Base-by-base conservation (phyloP, 2,113 vertebrate species). In the Grammomys surdaster region DNA sequence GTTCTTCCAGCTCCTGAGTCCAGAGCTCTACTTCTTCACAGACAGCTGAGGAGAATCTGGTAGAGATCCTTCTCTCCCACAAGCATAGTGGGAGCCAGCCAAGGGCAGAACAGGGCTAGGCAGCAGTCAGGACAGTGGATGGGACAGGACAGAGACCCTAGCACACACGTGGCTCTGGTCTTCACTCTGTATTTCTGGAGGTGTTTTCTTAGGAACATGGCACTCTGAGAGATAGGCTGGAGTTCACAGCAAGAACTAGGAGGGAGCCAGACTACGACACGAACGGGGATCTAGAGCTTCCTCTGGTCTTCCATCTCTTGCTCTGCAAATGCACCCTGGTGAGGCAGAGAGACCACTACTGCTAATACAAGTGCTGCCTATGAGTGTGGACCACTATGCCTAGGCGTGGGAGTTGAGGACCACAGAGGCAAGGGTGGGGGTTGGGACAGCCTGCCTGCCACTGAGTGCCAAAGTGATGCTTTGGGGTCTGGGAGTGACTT, bases 351-450 rank as follows among this genome's bases (percentile, higher is more conserved):
- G 43, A 19, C 73, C 9, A 26, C 22, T 0, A 1, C 63, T 54
- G 40, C 60, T 22, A 4, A 0, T 16, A 0, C 0, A 5, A 46
- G 10, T 46, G 46, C 51, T 43, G 8, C 67, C 73, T 4, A 3
- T 13, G 43, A 36, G 26, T 77, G 3, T 16, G 8, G 85, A 54
- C 73, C 3, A 0, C 81, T 8, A 3, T 48, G 31, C 54, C 75
- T 56, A n/a, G 46, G 63, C 69, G 1, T 28, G 77, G 28, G 60
- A 72, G 22, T 4, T 2, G 0, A 9, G 70, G 58, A 46, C 43
- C 76, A 51, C 11, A 3, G 24, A 46, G 91, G 8, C 1, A 19
- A 22, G 43, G 12, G 33, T 26, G 8, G n/a, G 51, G 22, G 33
- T 8, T 6, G 0, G 13, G 26, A 88, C 5, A 48, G 22, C 20